phyloP scores from a whole-genome alignment of 1,140 invertebrate species.

The Heliothis virescens region DNA sequence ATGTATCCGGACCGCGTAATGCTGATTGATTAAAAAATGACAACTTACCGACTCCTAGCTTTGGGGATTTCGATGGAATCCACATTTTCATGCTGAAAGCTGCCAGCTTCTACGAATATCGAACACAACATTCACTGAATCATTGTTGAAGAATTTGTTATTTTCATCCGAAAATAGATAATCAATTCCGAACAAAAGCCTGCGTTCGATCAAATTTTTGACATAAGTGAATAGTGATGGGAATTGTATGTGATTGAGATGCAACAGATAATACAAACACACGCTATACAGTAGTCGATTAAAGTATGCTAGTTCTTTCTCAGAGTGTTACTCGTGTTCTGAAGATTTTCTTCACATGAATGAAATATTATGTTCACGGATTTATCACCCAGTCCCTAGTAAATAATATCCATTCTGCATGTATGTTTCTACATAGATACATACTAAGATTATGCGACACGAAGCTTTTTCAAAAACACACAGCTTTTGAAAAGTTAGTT shows the following conservation, averaged over 20 bases:
- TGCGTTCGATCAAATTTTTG: constrained; percentile 49
- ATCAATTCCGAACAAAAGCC: constrained; percentile 55
- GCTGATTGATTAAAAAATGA: constrained; percentile 70
- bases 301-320: too few relatives aligned
- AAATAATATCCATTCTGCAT: too few relatives aligned
- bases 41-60: constrained; percentile 81
- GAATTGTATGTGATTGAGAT: too few relatives aligned
- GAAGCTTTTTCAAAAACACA: too few relatives aligned
- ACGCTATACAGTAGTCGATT: too few relatives aligned
- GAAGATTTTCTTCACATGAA: too few relatives aligned
- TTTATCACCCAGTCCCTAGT: too few relatives aligned
- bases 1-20: constrained; percentile 67
- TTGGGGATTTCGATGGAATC: constrained; percentile 78
- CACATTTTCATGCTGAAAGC: constrained; percentile 68
- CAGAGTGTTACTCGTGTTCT: too few relatives aligned
- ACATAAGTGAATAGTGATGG: background rate
- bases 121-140: constrained; percentile 48
- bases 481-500: too few relatives aligned
- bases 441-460: too few relatives aligned
- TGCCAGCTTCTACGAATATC: constrained; percentile 20
- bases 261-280: background rate
- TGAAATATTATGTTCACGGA: too few relatives aligned
- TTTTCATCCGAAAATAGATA: constrained; percentile 53
- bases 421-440: too few relatives aligned
- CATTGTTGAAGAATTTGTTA: constrained; percentile 50